Base-by-base conservation (phyloP, 2,797 vertebrate genomes). In the Todus mexicanus region DNA sequence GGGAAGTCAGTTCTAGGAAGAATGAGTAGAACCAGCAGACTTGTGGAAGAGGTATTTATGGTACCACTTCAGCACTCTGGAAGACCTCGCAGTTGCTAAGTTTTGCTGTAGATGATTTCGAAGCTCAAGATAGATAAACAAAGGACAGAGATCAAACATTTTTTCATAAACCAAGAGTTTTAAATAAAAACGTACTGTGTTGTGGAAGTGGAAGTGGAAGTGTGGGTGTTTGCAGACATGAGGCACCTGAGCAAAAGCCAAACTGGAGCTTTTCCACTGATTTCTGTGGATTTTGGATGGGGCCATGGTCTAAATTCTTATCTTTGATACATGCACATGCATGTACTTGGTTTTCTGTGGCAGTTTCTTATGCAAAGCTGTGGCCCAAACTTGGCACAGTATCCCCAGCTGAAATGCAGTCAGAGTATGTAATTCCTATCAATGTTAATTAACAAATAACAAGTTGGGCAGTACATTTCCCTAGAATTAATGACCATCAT, bases 361-460 rank as follows among this genome's bases (percentile, higher is more conserved):
- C 48, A 95, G 61, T 69, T 50, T 69, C 51, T 17, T 15, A 23
- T 51, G 10, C n/a, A 77, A 57, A 83, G 75, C 20, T 26, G 42
- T 16, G 47, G 37, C 48, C 59, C 25, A 70, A 18, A 77, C 79
- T 47, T 87, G 79, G n/a, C 74, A 38, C 17, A 14, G 16, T 57
- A 35, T 77, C 19, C 26, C 38, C 19, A 81, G n/a, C 42, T 76
- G 69, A 86, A 47, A 40, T 71, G 20, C n/a, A 63, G 5, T 4
- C 23, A 26, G 35, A 74, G 5, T 59, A 25, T 84, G 25, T 47
- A 57, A 43, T 57, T 83, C 38, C 19, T 90, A 26, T 60, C 89
- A 70, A 75, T 29, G 31, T 78, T 92, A 91, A 79, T 79, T 94
- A 91, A 81, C 56, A 74, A 65, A 76, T 93, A 92, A 81, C 75